Conservation (phyloP, 2,797 vertebrate genomes). For the Danio tinwini region DNA sequence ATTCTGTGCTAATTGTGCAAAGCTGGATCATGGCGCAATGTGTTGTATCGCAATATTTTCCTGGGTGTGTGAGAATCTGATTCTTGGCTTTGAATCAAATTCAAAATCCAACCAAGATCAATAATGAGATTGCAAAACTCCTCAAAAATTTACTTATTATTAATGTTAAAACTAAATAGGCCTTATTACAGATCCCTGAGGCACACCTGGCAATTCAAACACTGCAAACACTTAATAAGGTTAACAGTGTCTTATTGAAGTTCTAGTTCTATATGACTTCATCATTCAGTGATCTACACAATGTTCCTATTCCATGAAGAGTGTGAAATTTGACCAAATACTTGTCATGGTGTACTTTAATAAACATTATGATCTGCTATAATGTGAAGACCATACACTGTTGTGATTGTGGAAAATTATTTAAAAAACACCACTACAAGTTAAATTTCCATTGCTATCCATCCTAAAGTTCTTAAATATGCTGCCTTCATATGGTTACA, state of each 20-base stretch:
- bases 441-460: too few relatives aligned
- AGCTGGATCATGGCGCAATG: conserved; percentile 29
- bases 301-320: conserved; percentile 25
- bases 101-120: conserved; percentile 5
- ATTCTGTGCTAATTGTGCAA: conserved; percentile 39
- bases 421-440: too few relatives aligned
- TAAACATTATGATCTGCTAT: background rate
- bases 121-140: background rate
- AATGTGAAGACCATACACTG: too few relatives aligned
- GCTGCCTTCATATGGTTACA: background rate
- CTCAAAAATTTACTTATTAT: background rate
- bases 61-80: conserved; percentile 34
- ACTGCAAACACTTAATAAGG: background rate
- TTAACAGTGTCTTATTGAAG: background rate
- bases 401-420: too few relatives aligned
- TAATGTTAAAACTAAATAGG: background rate
- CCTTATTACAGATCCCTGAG: conserved; percentile 17
- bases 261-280: background rate
- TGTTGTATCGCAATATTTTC: conserved; percentile 14
- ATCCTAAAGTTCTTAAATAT: background rate
- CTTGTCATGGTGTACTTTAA: conserved; percentile 5
- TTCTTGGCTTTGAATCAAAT: conserved; percentile 21
- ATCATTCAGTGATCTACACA: background rate
- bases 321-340: conserved; percentile 6
- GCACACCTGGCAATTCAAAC: conserved; percentile 12